A percentile compares a stretch with the other conserved stretches of the same genome.
Evolutionary conservation across 1,140 invertebrate genomes (phyloP).

Genomic region (Drosophila malerkotliana): DNA sequence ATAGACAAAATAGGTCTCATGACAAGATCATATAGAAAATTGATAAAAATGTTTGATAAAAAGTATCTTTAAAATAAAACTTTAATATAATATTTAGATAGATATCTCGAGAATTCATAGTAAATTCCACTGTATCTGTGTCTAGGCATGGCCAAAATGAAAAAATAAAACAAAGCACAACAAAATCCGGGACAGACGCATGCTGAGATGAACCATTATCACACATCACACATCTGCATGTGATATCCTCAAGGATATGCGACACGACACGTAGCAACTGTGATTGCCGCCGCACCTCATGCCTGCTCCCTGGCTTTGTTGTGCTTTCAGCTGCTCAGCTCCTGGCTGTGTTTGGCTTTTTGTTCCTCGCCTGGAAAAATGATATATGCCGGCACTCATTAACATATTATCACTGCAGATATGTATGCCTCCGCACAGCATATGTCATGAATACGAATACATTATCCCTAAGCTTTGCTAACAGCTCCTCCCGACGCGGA

Average conservation of each 20-base stretch:
- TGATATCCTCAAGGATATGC: conserved; percentile 83
- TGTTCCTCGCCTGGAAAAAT: conserved; percentile 47
- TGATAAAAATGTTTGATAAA: too few relatives aligned
- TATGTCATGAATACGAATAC: conserved; percentile 80
- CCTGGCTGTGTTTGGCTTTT: conserved; percentile 40
- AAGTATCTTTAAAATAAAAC: too few relatives aligned
- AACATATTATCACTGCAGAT: conserved; percentile 83
- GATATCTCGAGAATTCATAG: background rate
- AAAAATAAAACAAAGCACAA: conserved; percentile 46
- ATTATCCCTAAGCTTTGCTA: conserved; percentile 54
- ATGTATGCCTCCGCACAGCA: conserved; percentile 51
- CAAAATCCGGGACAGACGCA: conserved; percentile 27
- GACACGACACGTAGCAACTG: conserved; percentile 78
- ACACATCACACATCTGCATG: conserved; percentile 82
- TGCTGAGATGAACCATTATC: conserved; percentile 66
- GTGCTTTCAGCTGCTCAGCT: conserved; percentile 18
- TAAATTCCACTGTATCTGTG: conserved; percentile 38
- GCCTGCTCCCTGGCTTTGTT: conserved; percentile 27
- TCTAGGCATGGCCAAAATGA: background rate
- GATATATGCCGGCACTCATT: conserved; percentile 83
- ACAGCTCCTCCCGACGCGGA: conserved; percentile 1
- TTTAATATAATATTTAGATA: background rate
- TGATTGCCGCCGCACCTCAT: conserved; percentile 69
- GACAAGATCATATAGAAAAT: too few relatives aligned
- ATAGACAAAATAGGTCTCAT: too few relatives aligned